These are phyloP conservation scores for Cygnus atratus DNA, from an alignment of 2,113 vertebrate species.

Conservation along the genomic window DNA sequence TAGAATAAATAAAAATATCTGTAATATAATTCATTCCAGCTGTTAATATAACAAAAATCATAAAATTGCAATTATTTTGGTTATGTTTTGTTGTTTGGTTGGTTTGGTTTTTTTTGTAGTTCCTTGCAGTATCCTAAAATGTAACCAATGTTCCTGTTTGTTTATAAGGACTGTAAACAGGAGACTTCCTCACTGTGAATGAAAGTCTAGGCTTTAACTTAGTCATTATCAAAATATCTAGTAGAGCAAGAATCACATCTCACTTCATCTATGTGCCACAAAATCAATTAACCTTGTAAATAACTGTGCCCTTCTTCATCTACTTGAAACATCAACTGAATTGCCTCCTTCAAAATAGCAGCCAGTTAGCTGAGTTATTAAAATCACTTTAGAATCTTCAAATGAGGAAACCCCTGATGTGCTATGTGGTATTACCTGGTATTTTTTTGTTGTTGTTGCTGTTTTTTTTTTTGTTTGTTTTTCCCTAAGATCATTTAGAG, in stretches of 20 bases:
- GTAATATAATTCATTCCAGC: not conserved
- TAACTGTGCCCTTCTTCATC: not conserved
- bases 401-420: not conserved
- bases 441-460: not conserved
- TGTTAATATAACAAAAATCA: not conserved
- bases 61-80: not conserved
- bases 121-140: not conserved
- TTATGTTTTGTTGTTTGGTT: no score
- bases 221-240: not conserved
- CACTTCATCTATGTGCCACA: not conserved
- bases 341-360: not conserved
- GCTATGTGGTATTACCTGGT: not conserved
- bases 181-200: not conserved
- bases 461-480: not conserved
- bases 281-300: constrained; percentile 22
- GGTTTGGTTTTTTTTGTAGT: not conserved
- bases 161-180: not conserved
- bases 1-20: not conserved
- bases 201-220: not conserved
- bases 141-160: not conserved
- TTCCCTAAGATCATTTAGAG: not conserved
- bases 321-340: not conserved
- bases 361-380: not conserved
- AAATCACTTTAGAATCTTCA: not conserved
- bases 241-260: not conserved